Base-by-base conservation (phyloP, 2,797 vertebrate species). In the Rhinophrynus dorsalis region DNA sequence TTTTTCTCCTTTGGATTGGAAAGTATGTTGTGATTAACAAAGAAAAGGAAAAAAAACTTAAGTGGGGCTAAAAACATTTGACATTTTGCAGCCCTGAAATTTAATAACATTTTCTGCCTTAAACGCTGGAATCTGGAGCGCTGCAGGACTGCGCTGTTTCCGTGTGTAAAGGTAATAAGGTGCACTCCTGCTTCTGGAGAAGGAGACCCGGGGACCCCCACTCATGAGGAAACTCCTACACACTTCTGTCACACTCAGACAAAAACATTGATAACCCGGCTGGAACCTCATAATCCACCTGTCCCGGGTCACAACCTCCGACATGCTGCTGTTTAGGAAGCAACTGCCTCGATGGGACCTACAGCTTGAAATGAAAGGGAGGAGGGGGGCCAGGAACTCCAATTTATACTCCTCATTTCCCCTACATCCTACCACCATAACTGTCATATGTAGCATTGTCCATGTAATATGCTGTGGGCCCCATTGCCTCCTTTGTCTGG, bases 321-420 rank as follows among this genome's bases (percentile, higher is more conserved):
- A 58, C 52, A 65, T 72, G 68, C 68, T 72, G 68, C 68, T 72
- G 32, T 65, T 72, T 24, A 72, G 60, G 60, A 64, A 35, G 38
- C 11, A 12, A 38, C 33, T 64, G 42, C 44, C 45, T 51, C 61
- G 58, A 30, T 65, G 26, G 26, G 26, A 72, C 61, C 52, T 62
- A 30, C 24, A 48, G 52, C 48, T 71, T 71, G 59, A 50, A 47
- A 45, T 45, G 13, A 56, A 15, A 30, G 58, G 47, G 30, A 40
- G 37, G 52, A 56, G 68, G 61, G 38, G 29, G 12, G 51, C 62
- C 60, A 51, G 60, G 60, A 44, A 65, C 52, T 21, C 15, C 40
- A 15, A 42, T 44, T 48, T 32, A 29, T 30, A 38, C 68, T 50
- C 35, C n/a, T n/a, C 7, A 17, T 18, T 18, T 44, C 15, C 9